Evolutionary conservation across 1,140 invertebrate species (phyloP), one percentile per base, ranked within the genome.

Genomic region (Lasaia peninsularis): DNA sequence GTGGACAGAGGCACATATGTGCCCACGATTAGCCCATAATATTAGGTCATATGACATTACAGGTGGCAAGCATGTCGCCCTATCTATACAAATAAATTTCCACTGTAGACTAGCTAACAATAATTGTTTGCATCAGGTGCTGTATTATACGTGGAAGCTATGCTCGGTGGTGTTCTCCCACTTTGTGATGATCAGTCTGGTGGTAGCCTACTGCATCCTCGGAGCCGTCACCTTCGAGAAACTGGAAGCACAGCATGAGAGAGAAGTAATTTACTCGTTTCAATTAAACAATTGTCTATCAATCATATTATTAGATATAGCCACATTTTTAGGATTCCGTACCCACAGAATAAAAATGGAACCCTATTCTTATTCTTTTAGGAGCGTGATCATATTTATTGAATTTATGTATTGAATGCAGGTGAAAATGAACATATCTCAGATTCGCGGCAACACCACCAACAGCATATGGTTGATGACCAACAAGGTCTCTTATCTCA

Each of bases 101-200:
- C n/a, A n/a, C n/a, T n/a, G n/a, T n/a, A n/a, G n/a, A n/a, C n/a
- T n/a, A n/a, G 20, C 1, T n/a, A 16, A 37, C 51, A 28, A 14
- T 21, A 32, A 28, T 49, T 2, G 37, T 59, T 10, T 57, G 34
- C 18, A 53, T 0, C 56, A 88, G 85, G 79, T 90, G 56, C 73
- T 90, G 64, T 89, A 89, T 71, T 89, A 89, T 71, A 82, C 93
- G 11, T 96, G 95, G 94, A 95, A 95, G 80, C 92, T 96, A 52
- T 93, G 93, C 83, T 94, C 95, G 63, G 96, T 96, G 89, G 90
- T 97, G 40, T 95, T 97, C 70, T 96, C 95, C 0, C 96, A 98
- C 90, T 94, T 97, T 63, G 94, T 95, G 64, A 92, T 98, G 53
- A 93, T 97, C 60, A 94, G 95, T 28, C 89, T 96, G 71, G 95